Percentiles rank a stretch among this genome's conserved stretches.
Conservation (phyloP, 2,797 vertebrate genomes). For the Acanthopagrus latus region DNA sequence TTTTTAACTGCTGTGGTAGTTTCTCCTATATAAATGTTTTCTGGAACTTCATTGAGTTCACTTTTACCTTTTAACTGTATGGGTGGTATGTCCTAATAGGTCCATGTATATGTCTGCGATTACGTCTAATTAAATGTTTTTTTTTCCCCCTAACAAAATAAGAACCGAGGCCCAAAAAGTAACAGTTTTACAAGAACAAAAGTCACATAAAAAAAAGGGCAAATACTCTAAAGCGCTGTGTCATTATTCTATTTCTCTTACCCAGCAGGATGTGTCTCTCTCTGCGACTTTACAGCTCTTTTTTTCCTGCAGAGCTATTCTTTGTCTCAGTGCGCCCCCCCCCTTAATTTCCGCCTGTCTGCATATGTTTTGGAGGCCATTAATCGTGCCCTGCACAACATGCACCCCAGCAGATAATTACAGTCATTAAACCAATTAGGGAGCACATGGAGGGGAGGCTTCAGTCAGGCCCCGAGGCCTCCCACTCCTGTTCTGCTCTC, state of each 20-base stretch:
- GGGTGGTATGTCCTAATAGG: constrained; percentile 43
- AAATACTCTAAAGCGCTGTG: constrained; percentile 6
- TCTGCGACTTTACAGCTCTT: constrained; percentile 65
- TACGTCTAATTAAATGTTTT: constrained; percentile 18
- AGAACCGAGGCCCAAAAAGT: constrained; percentile 6
- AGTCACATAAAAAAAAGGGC: constrained; percentile 22
- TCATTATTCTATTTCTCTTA: constrained; percentile 51
- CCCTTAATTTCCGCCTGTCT: constrained; percentile 82
- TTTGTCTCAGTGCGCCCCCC: constrained; percentile 52
- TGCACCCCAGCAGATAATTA: constrained; percentile 89
- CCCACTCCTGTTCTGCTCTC: constrained; percentile 77
- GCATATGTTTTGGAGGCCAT: constrained; percentile 86
- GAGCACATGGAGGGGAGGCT: constrained; percentile 84
- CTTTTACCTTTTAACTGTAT: constrained; percentile 46
- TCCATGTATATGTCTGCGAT: constrained; percentile 20
- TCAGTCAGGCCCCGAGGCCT: constrained; percentile 79
- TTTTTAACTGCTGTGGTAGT: background rate
- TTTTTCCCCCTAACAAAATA: background rate
- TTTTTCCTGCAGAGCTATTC: constrained; percentile 63
- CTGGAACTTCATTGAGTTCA: constrained; percentile 2
- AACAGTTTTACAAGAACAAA: constrained; percentile 38
- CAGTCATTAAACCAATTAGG: constrained; percentile 89
- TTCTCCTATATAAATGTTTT: constrained; percentile 26
- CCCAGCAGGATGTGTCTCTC: constrained; percentile 69
- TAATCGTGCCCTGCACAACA: constrained; percentile 86